These are phyloP conservation scores for Protaetia brevitarsis DNA, from an alignment of 1,140 invertebrate species.

Conservation along the genomic window DNA sequence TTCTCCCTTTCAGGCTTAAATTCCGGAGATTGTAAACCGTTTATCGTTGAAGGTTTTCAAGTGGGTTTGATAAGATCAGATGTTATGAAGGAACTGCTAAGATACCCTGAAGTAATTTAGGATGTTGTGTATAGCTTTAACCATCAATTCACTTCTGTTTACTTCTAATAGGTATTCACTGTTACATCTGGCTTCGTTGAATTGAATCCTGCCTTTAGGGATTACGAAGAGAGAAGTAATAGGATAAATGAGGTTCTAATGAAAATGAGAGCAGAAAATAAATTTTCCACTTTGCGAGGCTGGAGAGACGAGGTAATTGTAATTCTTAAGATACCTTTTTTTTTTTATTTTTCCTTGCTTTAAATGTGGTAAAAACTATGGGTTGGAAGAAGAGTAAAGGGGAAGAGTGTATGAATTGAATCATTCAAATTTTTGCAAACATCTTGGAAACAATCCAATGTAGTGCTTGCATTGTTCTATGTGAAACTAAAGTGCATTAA, in stretches of 20 bases:
- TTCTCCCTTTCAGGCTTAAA: slow-evolving; percentile 60
- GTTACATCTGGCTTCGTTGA: slow-evolving; percentile 69
- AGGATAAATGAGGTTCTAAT: slow-evolving; percentile 76
- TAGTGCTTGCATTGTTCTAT: too few relatives aligned
- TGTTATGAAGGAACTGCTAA: slow-evolving; percentile 73
- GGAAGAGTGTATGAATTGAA: too few relatives aligned
- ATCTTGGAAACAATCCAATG: too few relatives aligned
- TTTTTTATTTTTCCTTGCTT: too few relatives aligned
- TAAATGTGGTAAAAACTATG: too few relatives aligned
- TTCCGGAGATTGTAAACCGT: slow-evolving; percentile 75
- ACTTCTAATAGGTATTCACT: slow-evolving; percentile 69
- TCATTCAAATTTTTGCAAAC: too few relatives aligned
- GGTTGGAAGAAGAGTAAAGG: too few relatives aligned
- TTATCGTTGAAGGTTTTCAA: slow-evolving; percentile 82
- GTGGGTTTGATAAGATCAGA: slow-evolving; percentile 82
- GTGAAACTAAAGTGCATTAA: too few relatives aligned
- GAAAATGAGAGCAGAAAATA: slow-evolving; percentile 63
- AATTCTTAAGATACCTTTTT: too few relatives aligned
- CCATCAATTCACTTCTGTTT: neutral
- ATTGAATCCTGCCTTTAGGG: slow-evolving; percentile 78
- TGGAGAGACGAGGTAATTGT: slow-evolving; percentile 82
- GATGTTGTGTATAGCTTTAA: neutral
- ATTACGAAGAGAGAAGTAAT: slow-evolving; percentile 75
- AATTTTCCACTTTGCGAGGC: slow-evolving; percentile 71
- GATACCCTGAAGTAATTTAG: slow-evolving; percentile 82